A percentile compares a stretch with the other conserved stretches of the same genome.
These are phyloP conservation scores for Cynodonichthys magdalenae DNA, from an alignment of 2,797 vertebrate species.

Conservation along the genomic window DNA sequence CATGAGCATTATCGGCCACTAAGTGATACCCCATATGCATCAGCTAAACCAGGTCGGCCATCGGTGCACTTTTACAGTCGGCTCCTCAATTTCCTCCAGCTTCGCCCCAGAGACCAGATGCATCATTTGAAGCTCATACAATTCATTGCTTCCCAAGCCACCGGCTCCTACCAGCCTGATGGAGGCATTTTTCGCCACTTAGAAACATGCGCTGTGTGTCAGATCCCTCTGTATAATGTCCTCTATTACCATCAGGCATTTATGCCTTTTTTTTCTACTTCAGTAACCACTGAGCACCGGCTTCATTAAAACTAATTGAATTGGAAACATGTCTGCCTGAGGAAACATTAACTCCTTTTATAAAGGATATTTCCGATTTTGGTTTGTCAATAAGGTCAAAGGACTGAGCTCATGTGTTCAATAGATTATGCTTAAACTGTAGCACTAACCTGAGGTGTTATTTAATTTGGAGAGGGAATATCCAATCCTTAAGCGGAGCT, in stretches of 20 bases:
- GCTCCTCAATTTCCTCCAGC: constrained; percentile 55
- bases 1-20: constrained; percentile 12
- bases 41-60: constrained; percentile 39
- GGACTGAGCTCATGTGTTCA: constrained; percentile 73
- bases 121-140: constrained; percentile 78
- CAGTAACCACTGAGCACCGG: constrained; percentile 97
- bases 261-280: constrained; percentile 97
- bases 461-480: constrained; percentile 20
- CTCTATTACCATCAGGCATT: constrained; percentile 94
- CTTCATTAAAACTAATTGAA: constrained; percentile 99
- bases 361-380: constrained; percentile 85
- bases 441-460: constrained; percentile 42
- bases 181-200: constrained; percentile 89
- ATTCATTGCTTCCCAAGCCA: constrained; percentile 68
- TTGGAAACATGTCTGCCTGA: constrained; percentile 97
- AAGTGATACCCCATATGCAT: constrained; percentile 28
- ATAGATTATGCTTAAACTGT: constrained; percentile 63
- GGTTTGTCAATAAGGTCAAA: constrained; percentile 85
- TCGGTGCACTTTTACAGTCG: constrained; percentile 54
- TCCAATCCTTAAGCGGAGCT: constrained; percentile 8
- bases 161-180: constrained; percentile 80
- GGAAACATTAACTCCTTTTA: constrained; percentile 98
- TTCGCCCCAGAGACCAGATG: constrained; percentile 70
- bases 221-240: constrained; percentile 89
- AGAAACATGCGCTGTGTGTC: constrained; percentile 84